These are phyloP conservation scores for Capreolus pygargus DNA, from an alignment of 2,113 vertebrate species.

Conservation along the genomic window DNA sequence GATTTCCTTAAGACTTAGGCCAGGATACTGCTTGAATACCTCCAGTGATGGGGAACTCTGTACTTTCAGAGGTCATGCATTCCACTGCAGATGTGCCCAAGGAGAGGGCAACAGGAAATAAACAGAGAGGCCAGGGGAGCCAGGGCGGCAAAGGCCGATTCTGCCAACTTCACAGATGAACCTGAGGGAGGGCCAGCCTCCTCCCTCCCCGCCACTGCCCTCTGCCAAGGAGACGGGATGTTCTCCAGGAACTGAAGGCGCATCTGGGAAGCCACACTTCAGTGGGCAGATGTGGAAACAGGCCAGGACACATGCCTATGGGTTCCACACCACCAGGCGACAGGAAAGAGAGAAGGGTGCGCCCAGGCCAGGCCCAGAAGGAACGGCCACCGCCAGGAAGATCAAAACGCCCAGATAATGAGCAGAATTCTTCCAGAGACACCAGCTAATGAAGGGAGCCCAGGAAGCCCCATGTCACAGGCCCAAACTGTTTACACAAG, in stretches of 20 bases:
- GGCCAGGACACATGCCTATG: background rate
- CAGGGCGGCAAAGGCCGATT: rapidly evolving
- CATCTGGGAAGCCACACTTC: background rate
- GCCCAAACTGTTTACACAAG: conserved; percentile 72
- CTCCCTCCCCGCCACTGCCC: background rate
- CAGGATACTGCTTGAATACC: background rate
- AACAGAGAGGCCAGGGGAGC: background rate
- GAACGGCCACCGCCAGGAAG: background rate
- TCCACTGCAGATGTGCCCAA: background rate
- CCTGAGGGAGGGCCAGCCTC: background rate
- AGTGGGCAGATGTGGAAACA: background rate
- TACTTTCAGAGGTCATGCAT: background rate
- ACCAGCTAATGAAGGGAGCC: conserved; percentile 63
- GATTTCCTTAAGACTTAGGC: background rate
- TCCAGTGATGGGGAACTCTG: background rate
- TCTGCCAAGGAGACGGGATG: background rate
- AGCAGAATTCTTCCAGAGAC: conserved; percentile 67
- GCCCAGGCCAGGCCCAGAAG: background rate
- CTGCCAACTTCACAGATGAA: background rate
- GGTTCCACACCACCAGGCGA: background rate
- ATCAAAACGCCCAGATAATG: conserved; percentile 67
- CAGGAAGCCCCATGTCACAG: conserved; percentile 47
- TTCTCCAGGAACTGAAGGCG: background rate
- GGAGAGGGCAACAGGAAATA: background rate
- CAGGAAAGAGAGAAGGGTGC: conserved; percentile 3